Conservation (phyloP, 2,888 invertebrate species). For the Linnaemya tessellans region DNA sequence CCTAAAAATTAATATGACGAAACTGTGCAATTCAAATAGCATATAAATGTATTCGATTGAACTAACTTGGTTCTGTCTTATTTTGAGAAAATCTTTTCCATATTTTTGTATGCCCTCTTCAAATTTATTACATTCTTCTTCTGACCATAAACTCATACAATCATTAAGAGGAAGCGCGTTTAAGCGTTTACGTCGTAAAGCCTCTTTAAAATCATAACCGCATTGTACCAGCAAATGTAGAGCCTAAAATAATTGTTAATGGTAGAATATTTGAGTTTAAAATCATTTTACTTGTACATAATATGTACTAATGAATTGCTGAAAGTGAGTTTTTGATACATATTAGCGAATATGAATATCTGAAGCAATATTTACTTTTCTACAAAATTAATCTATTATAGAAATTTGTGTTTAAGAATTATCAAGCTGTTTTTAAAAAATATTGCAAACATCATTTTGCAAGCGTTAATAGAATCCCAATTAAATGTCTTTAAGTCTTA, state of each 20-base stretch:
- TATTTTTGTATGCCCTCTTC: conserved; percentile 96
- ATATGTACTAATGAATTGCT: too few species aligned
- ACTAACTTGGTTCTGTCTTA: conserved; percentile 93
- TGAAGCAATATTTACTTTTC: too few species aligned
- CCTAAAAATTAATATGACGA: conserved; percentile 75
- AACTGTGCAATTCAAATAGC: not conserved
- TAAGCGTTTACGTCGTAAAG: conserved; percentile 90
- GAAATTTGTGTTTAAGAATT: too few species aligned
- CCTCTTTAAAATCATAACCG: conserved; percentile 97
- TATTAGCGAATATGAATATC: too few species aligned
- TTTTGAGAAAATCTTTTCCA: conserved; percentile 98
- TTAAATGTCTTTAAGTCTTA: too few species aligned
- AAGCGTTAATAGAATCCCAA: too few species aligned
- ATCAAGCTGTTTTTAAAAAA: too few species aligned
- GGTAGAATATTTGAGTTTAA: too few species aligned
- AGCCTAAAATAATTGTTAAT: conserved; percentile 84
- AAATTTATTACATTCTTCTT: conserved; percentile 98
- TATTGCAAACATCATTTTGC: too few species aligned
- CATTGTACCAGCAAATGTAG: conserved; percentile 95
- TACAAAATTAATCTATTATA: too few species aligned
- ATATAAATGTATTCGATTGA: conserved; percentile 74
- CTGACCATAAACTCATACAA: conserved; percentile 95
- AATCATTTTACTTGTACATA: too few species aligned
- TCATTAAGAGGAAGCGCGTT: conserved; percentile 88
- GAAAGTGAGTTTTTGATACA: too few species aligned